Evolutionary conservation across 2,888 invertebrate species (phyloP), one percentile per base, ranked within the genome.

Genomic region (Nomada ferruginata): DNA sequence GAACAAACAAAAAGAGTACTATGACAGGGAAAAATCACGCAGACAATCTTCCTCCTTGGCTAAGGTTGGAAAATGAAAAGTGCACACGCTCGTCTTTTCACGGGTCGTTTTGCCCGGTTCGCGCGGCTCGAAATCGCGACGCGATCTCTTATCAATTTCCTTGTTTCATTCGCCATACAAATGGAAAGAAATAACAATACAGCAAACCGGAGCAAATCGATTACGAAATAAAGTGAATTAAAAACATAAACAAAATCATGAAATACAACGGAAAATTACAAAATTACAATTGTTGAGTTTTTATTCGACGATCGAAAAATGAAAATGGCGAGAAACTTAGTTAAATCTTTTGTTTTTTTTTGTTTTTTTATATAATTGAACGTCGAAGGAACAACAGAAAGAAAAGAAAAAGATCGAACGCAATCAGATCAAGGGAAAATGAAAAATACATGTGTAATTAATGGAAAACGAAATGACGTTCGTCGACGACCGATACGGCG

Each of bases 11-110:
- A 36, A 63, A 63, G 7, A 47, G 44, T 18, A 61, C 29, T 29
- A 36, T 61, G 36, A 52, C 9, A 20, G n/a, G n/a, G 68, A 66
- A 69, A 66, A 59, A 64, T 44, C 52, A 83, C 84, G 79, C 81
- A 81, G 65, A 79, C 76, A 77, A 63, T 69, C 68, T 23, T 70
- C 84, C 73, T 79, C 78, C 76, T 76, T 80, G 86, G 82, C 78
- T 82, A 84, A 50, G 79, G 82, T 82, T 85, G 78, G 72, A 83
- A 74, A 83, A 83, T 70, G 76, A 84, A 77, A 85, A 87, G 87
- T 84, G 82, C 82, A 86, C 83, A 80, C 89, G 86, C 73, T 70
- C 83, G 73, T 77, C 64, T 53, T 29, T 29, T 29, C 47, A 15
- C 64, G 63, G 44, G 18, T 60, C 47, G 55, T 20, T n/a, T 15